Evolutionary conservation across 1,140 invertebrate genomes (phyloP), one percentile per base, ranked within the genome.

Genomic region (Bombus turneri): DNA sequence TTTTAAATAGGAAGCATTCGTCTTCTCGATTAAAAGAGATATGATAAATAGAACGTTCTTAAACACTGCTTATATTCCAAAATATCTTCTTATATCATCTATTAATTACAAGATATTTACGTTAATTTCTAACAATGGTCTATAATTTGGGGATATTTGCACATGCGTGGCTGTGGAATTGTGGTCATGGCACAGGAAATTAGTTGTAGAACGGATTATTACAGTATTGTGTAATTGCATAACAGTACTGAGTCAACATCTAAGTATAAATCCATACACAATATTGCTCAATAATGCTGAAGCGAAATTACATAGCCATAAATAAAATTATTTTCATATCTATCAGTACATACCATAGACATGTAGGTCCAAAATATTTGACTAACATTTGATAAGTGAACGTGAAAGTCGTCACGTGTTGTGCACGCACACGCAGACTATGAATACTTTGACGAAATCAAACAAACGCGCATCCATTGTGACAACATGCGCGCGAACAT

Each of bases 401-500:
- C n/a, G 41, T 43, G 5, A 41, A 43, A 43, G 37, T 3, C 28
- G 3, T 22, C 31, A 22, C 47, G 12, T 37, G 31, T 69, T 18
- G 41, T n/a, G 28, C 37, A 18, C 69, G 13, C 28, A 18, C 22
- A 41, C 68, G 2, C 31, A 31, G 28, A 41, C 31, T 47, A 85
- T 86, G 57, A 79, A 85, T 75, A 82, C 64, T 82, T 86, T 83
- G 53, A 64, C 66, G 79, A 88, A 89, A 88, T 89, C 87, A 74
- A 81, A 86, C 87, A 88, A 88, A 89, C 83, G 80, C 80, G 79
- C 41, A 79, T 83, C 75, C 75, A 80, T 80, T 83, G 87, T 77
- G 83, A 84, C 87, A 89, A 89, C 87, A 88, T 76, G 87, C 88
- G 71, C 43, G 75, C 31, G n/a, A 86, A 43, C 87, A 89, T 89